phyloP scores from a whole-genome alignment of 2,797 vertebrate genomes.

The Ptychadena robeensis region DNA sequence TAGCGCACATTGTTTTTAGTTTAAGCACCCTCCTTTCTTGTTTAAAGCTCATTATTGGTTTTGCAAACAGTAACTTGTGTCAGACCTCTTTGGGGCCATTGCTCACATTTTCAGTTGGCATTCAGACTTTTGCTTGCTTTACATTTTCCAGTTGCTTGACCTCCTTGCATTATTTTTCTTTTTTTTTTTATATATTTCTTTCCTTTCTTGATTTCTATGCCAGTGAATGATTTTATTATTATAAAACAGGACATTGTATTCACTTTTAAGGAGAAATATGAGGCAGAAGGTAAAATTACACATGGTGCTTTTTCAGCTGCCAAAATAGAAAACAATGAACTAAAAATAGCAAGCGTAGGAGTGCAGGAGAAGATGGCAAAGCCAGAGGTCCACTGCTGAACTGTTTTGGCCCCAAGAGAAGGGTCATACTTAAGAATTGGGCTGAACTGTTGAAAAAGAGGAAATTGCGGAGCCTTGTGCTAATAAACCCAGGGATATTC shows the following conservation, averaged over 20 bases:
- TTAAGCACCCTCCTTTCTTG: neutral
- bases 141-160: constrained; percentile 81
- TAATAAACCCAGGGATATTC: constrained; percentile 59
- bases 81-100: constrained; percentile 78
- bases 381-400: constrained; percentile 49
- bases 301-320: constrained; percentile 76
- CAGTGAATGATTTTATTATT: constrained; percentile 83
- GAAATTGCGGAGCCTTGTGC: constrained; percentile 54
- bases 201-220: constrained; percentile 76
- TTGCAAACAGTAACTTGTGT: constrained; percentile 69
- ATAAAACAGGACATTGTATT: constrained; percentile 84
- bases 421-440: constrained; percentile 46
- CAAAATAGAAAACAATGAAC: constrained; percentile 82
- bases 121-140: constrained; percentile 78
- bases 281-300: constrained; percentile 81
- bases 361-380: constrained; percentile 47
- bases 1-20: neutral
- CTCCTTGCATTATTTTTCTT: constrained; percentile 65
- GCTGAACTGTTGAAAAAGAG: constrained; percentile 42
- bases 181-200: constrained; percentile 27
- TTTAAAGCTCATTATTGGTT: neutral
- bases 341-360: constrained; percentile 77
- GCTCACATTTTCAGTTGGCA: constrained; percentile 80
- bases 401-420: constrained; percentile 38
- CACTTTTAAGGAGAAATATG: constrained; percentile 82